phyloP scores from a whole-genome alignment of 2,888 invertebrate genomes.

The Synanthedon formicaeformis region DNA sequence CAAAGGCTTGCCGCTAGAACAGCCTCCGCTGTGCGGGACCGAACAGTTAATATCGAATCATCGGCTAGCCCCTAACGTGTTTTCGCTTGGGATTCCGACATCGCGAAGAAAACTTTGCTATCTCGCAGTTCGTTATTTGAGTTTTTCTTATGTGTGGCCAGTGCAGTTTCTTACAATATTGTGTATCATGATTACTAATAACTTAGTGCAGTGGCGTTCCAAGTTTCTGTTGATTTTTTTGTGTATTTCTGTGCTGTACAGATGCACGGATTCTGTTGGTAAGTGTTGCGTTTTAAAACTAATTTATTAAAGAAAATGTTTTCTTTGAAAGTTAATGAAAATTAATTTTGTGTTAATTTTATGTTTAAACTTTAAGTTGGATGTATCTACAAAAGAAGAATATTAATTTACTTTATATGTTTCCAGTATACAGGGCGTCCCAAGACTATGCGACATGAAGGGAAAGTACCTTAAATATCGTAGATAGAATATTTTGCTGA shows the following conservation, averaged over 20 bases:
- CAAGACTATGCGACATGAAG: too few species aligned
- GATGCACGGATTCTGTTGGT: slow-evolving; percentile 58
- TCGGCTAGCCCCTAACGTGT: neutral
- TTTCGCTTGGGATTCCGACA: neutral
- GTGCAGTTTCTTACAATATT: slow-evolving; percentile 16
- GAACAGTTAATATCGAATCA: neutral
- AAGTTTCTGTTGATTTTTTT: slow-evolving; percentile 33
- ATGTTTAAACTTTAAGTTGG: too few species aligned
- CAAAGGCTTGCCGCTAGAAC: neutral
- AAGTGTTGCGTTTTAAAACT: slow-evolving; percentile 15
- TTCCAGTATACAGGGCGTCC: too few species aligned
- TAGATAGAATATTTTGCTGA: too few species aligned
- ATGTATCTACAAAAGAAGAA: too few species aligned
- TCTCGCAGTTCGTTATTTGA: slow-evolving; percentile 4
- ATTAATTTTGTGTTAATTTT: neutral
- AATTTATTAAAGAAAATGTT: slow-evolving; percentile 7
- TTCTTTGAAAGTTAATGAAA: neutral
- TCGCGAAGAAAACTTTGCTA: slow-evolving; percentile 8
- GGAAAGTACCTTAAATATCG: too few species aligned
- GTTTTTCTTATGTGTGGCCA: slow-evolving; percentile 6
- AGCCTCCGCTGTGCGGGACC: neutral
- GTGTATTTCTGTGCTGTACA: slow-evolving; percentile 59
- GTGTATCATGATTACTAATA: slow-evolving; percentile 17
- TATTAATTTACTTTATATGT: too few species aligned
- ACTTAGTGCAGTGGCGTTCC: slow-evolving; percentile 45